These are phyloP conservation scores for Heteropelma amictum DNA, from an alignment of 2,888 invertebrate genomes.

Conservation along the genomic window DNA sequence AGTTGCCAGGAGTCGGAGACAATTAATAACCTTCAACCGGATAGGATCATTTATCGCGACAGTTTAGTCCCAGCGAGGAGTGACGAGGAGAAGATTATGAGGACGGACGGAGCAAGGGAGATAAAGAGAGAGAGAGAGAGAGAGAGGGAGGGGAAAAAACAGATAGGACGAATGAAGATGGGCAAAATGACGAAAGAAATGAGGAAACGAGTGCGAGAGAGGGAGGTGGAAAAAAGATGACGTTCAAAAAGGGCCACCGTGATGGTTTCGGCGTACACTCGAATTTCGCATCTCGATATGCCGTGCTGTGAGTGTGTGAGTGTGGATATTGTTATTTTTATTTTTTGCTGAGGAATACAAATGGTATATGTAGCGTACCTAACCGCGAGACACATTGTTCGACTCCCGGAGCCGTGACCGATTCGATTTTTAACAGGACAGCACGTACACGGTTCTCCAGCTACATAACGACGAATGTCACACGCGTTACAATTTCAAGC, in stretches of 20 bases:
- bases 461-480: slow-evolving; percentile 32
- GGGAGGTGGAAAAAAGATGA: slow-evolving; percentile 33
- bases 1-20: slow-evolving; percentile 72
- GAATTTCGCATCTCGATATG: slow-evolving; percentile 38
- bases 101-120: slow-evolving; percentile 24
- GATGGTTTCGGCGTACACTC: slow-evolving; percentile 33
- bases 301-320: neutral
- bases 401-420: slow-evolving; percentile 74
- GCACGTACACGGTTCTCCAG: slow-evolving; percentile 46
- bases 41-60: slow-evolving; percentile 76
- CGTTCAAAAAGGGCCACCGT: slow-evolving; percentile 47
- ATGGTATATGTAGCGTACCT: slow-evolving; percentile 9
- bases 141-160: neutral
- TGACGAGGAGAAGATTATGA: slow-evolving; percentile 24
- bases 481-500: slow-evolving; percentile 56
- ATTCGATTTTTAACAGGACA: slow-evolving; percentile 76
- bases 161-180: no score
- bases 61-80: slow-evolving; percentile 73
- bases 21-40: slow-evolving; percentile 69
- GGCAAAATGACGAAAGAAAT: slow-evolving; percentile 12
- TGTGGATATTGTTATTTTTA: neutral
- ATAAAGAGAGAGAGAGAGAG: slow-evolving; percentile 5
- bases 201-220: slow-evolving; percentile 14
- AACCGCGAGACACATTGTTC: slow-evolving; percentile 66
- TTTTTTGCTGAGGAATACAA: neutral